Percentiles rank a stretch among this genome's conserved stretches.
Conservation (phyloP, 2,113 vertebrate genomes). For the Aegypius monachus region DNA sequence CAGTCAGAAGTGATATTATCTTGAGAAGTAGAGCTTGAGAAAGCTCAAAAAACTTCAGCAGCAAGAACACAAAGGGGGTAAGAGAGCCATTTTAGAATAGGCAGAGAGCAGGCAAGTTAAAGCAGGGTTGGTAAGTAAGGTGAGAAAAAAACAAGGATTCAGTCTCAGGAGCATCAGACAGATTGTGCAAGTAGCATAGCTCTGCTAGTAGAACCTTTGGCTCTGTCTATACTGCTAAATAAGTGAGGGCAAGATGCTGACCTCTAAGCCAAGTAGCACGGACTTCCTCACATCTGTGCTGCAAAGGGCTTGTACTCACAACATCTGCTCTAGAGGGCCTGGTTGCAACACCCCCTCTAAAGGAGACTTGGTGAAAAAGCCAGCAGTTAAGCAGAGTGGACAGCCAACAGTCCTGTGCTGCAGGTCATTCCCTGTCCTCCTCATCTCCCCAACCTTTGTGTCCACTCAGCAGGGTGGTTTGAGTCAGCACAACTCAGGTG, state of each 20-base stretch:
- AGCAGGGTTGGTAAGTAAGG: neutral
- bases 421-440: neutral
- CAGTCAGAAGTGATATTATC: slow-evolving; percentile 58
- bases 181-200: neutral
- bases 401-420: neutral
- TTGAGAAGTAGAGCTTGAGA: neutral
- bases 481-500: neutral
- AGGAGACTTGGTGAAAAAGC: neutral
- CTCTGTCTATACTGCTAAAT: neutral
- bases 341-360: neutral
- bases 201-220: neutral
- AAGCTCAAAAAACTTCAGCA: slow-evolving; percentile 29
- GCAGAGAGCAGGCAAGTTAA: slow-evolving; percentile 4
- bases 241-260: neutral
- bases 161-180: neutral
- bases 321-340: neutral
- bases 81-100: neutral
- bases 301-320: neutral
- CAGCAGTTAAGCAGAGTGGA: neutral
- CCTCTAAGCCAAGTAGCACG: neutral
- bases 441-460: neutral
- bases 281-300: neutral
- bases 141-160: neutral
- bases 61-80: neutral
- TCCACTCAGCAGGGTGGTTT: neutral